These are phyloP conservation scores for Heteronetta atricapilla DNA, from an alignment of 2,113 vertebrate species.

Conservation along the genomic window DNA sequence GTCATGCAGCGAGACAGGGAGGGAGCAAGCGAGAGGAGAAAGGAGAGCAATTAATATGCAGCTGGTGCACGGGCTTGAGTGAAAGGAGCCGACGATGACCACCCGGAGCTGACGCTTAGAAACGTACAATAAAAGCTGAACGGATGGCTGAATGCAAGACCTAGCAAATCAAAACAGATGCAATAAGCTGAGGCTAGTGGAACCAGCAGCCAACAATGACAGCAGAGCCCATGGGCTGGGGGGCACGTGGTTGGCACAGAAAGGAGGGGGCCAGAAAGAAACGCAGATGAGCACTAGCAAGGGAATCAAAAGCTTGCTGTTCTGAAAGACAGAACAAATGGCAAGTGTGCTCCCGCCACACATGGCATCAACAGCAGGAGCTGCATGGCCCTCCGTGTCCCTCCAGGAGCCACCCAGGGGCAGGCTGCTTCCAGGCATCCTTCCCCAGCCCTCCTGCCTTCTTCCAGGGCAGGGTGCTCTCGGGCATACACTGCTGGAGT, in stretches of 20 bases:
- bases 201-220: conserved; percentile 58
- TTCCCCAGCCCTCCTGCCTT: not conserved
- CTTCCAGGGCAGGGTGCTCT: not conserved
- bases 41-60: conserved; percentile 38
- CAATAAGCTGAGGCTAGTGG: conserved; percentile 36
- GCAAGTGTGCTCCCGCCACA: not conserved
- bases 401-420: not conserved
- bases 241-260: conserved; percentile 46
- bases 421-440: not conserved
- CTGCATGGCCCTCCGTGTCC: accelerated
- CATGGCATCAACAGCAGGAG: not conserved
- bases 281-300: conserved; percentile 17
- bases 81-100: not conserved
- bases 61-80: conserved; percentile 36
- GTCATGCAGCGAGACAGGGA: accelerated
- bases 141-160: conserved; percentile 41
- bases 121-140: conserved; percentile 24
- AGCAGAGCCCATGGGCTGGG: conserved; percentile 21
- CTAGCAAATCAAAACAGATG: conserved; percentile 44
- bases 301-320: conserved; percentile 44
- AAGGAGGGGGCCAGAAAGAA: conserved; percentile 44
- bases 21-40: not conserved
- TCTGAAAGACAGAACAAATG: not conserved
- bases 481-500: accelerated
- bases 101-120: not conserved